Evolutionary conservation across 2,888 invertebrate species (phyloP), one percentile per base, ranked within the genome.

Genomic region (Tachina fera): DNA sequence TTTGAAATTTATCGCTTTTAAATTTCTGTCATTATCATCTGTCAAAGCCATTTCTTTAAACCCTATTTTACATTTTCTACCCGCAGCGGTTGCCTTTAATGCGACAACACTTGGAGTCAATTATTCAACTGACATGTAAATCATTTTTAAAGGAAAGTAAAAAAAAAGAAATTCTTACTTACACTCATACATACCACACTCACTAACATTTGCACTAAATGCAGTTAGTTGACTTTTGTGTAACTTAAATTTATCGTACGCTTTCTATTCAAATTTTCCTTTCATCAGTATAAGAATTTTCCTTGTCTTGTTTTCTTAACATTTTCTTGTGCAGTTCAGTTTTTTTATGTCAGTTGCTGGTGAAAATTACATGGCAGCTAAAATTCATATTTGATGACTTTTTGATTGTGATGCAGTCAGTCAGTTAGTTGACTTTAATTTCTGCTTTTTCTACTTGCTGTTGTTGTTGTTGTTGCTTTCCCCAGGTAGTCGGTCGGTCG

Each of bases 351-450:
- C 67, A 49, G 71, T 79, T 6, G 2, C 71, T 83, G 85, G 87
- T 80, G 86, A 84, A 87, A 86, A 86, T 86, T 86, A 86, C 86
- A 86, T 86, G 85, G 75, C 86, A 86, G 86, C 75, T 75, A 83
- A 86, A 87, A 87, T 88, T 87, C 86, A 88, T 86, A 87, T 87
- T 88, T 88, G 88, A 88, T 88, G 88, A 82, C 87, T 87, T 88
- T 88, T 87, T 88, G 88, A 88, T 88, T 87, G 87, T 84, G 80
- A 70, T 82, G 83, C 71, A 81, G 81, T 60, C 78, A 63, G 41
- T 45, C 68, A 61, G 51, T 63, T 39, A 67, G 71, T 60, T 67
- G 67, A 51, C 49, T 67, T 67, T 10, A 67, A 67, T 41, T 61
- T 61, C 41, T 16, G 10, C 43, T 6, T 43, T 41, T 56, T 6